Evolutionary conservation across 1,140 invertebrate species (phyloP).

Genomic region (Drosophila tropicalis): DNA sequence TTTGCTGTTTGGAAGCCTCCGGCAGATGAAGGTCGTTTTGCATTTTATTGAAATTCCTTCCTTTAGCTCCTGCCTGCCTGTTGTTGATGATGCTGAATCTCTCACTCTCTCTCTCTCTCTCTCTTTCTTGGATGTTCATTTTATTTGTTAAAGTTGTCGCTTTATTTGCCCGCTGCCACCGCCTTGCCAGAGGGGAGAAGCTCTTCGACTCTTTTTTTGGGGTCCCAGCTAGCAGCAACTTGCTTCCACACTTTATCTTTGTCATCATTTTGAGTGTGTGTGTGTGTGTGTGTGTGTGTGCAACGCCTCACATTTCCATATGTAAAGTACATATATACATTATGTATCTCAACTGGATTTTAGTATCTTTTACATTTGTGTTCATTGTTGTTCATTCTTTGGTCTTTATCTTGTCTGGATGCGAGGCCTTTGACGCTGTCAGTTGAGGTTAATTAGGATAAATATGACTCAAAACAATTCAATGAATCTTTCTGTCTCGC

Average conservation of each 20-base stretch:
- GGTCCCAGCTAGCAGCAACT: conserved; percentile 1
- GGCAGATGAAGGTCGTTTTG: conserved; percentile 64
- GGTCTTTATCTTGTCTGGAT: conserved; percentile 1
- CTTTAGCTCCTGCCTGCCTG: conserved; percentile 11
- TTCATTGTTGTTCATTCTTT: conserved; percentile 13
- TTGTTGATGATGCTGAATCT: conserved; percentile 16
- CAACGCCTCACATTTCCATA: conserved; percentile 45
- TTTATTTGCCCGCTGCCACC: conserved; percentile 43
- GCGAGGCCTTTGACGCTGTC: conserved; percentile 50
- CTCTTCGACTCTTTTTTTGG: neutral
- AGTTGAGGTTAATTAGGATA: conserved; percentile 62
- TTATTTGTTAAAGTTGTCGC: conserved; percentile 74
- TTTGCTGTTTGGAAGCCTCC: conserved; percentile 18
- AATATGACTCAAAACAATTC: conserved; percentile 55
- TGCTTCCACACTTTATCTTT: conserved; percentile 52
- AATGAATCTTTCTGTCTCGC: neutral
- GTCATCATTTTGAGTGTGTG: conserved; percentile 55
- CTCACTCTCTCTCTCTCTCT: neutral
- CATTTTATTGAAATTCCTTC: conserved; percentile 71
- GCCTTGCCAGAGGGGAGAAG: neutral
- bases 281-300: conserved; percentile 26
- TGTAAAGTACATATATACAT: conserved; percentile 22
- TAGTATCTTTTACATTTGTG: conserved; percentile 59
- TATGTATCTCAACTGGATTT: conserved; percentile 37
- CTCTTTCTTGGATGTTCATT: conserved; percentile 28